Percentiles rank a stretch among this genome's conserved stretches.
These are phyloP conservation scores for Vipera ursinii DNA, from an alignment of 2,797 vertebrate genomes.

Conservation along the genomic window DNA sequence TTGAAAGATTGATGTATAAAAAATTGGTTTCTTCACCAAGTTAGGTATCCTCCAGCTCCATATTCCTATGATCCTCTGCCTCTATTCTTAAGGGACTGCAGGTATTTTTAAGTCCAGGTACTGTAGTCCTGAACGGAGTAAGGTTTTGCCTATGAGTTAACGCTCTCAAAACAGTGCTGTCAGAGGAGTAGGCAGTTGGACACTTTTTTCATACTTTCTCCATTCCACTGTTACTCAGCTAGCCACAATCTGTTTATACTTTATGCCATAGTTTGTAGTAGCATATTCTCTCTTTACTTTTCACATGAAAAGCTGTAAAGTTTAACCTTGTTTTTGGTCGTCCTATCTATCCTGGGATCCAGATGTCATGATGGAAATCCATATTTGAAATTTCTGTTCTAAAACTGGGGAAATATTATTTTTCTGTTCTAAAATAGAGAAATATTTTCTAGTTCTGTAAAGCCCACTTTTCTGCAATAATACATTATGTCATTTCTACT, in stretches of 20 bases:
- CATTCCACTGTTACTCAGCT: neutral
- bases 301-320: neutral
- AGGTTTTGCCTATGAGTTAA: neutral
- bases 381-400: neutral
- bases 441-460: neutral
- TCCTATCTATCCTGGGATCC: neutral
- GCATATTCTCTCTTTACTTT: neutral
- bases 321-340: neutral
- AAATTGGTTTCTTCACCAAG: neutral
- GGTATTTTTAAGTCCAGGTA: neutral
- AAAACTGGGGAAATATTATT: too few species aligned
- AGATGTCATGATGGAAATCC: neutral
- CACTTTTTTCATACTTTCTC: neutral
- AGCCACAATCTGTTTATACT: neutral
- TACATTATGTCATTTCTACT: neutral
- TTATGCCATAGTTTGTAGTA: neutral
- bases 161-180: neutral
- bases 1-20: neutral
- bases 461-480: neutral
- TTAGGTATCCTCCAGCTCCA: neutral
- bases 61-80: neutral
- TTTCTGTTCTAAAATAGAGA: neutral
- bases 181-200: neutral
- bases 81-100: neutral
- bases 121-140: neutral